phyloP scores from a whole-genome alignment of 1,140 invertebrate genomes.

The Zaprionus davidi region DNA sequence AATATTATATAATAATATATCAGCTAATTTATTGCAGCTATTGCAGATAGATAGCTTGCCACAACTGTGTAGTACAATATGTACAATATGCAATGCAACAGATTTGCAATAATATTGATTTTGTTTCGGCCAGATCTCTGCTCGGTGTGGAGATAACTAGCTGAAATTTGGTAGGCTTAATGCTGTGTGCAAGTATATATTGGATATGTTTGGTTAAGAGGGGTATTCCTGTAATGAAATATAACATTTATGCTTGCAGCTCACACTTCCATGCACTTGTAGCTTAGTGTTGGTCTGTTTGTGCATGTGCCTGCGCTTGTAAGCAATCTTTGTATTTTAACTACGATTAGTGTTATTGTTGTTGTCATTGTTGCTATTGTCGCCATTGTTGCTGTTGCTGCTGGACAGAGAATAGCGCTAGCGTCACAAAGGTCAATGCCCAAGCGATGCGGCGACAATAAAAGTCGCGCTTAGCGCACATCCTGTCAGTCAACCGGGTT shows the following conservation, averaged over 20 bases:
- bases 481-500: constrained; percentile 65
- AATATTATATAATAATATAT: neutral
- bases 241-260: no score
- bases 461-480: constrained; percentile 59
- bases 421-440: constrained; percentile 34
- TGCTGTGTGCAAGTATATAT: neutral
- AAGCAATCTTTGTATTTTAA: constrained; percentile 34
- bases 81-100: no score
- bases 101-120: neutral
- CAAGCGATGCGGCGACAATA: constrained; percentile 12
- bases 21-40: neutral
- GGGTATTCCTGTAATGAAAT: no score
- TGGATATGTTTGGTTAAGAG: neutral
- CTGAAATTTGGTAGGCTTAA: neutral
- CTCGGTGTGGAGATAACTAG: neutral
- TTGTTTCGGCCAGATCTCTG: neutral
- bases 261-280: neutral
- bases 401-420: constrained; percentile 22
- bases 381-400: neutral
- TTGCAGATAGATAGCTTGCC: no score
- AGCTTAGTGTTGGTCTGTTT: constrained; percentile 24
- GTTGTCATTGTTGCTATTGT: neutral
- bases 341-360: constrained; percentile 12
- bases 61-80: no score
- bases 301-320: constrained; percentile 12